A percentile compares a stretch with the other conserved stretches of the same genome.
These are phyloP conservation scores for Anadara kagoshimensis DNA, from an alignment of 1,140 invertebrate species.

Conservation along the genomic window DNA sequence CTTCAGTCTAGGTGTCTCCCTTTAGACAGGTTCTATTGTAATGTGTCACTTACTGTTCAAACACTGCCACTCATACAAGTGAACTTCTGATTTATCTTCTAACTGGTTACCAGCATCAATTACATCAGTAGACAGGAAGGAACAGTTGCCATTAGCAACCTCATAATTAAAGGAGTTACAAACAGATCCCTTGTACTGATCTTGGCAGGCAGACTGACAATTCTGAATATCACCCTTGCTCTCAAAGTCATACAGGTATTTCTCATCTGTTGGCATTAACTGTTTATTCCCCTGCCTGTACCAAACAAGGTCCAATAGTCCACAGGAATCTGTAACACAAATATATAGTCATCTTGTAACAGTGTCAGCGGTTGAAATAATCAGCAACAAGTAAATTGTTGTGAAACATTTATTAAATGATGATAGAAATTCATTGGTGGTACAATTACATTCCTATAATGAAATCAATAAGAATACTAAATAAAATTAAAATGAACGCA, in stretches of 20 bases:
- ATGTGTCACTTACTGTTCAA: constrained; percentile 50
- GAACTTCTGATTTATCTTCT: not conserved
- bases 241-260: not conserved
- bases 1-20: no score
- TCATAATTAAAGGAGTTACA: constrained; percentile 51
- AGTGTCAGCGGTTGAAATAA: no score
- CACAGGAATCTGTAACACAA: constrained; percentile 53
- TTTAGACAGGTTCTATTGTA: not conserved
- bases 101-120: constrained; percentile 7
- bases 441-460: no score
- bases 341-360: not conserved
- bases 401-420: no score
- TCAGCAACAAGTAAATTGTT: no score
- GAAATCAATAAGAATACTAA: no score
- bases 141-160: constrained; percentile 36
- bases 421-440: no score
- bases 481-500: no score
- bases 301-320: constrained; percentile 53
- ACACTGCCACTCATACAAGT: constrained; percentile 56
- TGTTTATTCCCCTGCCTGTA: constrained; percentile 29
- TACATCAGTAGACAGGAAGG: constrained; percentile 31
- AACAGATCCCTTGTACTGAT: constrained; percentile 4
- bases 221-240: constrained; percentile 12
- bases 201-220: constrained; percentile 43
- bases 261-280: constrained; percentile 14